Evolutionary conservation across 1,140 invertebrate species (phyloP), one percentile per base, ranked within the genome.

Genomic region (Leptopilina clavipes): DNA sequence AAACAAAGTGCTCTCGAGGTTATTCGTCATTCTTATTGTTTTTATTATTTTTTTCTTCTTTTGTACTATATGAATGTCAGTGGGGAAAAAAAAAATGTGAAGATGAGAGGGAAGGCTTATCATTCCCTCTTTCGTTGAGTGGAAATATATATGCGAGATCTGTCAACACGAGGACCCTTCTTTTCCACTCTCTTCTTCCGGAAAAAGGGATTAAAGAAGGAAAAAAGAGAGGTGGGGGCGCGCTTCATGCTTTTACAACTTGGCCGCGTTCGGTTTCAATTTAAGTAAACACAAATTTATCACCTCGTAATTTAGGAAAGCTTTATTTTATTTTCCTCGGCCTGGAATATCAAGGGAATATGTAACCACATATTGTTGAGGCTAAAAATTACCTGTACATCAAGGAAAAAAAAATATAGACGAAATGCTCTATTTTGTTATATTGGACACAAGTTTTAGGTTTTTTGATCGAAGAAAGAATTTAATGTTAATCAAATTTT

Each of bases 121-220:
- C 48, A 52, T n/a, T 52, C 48, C 48, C 48, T 52, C 7, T 17
- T 52, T n/a, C 14, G 25, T 31, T 31, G 59, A 65, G 59, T 65
- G 31, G 59, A 65, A 65, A 65, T 65, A 65, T 65, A 65, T 65
- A 65, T 65, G 59, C 25, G 59, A 65, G 22, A 74, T 71, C 71
- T 70, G 77, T 79, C 74, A 71, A 73, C 59, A 65, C 59, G 12
- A 65, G 59, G 59, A 37, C 59, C 59, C 59, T 65, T 65, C 59
- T 37, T 65, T 65, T 65, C 22, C 59, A 65, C 59, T 73, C 65
- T 73, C 65, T 59, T 79, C 77, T 79, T 79, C 74, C 74, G 77
- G 74, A 76, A 79, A 76, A 72, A 40, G 71, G 72, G 72, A 76
- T 79, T 79, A 79, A 72, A 59, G 44, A 45, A 70, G 72, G 77